phyloP scores from a whole-genome alignment of 2,113 vertebrate species.

The Hippolais icterina region DNA sequence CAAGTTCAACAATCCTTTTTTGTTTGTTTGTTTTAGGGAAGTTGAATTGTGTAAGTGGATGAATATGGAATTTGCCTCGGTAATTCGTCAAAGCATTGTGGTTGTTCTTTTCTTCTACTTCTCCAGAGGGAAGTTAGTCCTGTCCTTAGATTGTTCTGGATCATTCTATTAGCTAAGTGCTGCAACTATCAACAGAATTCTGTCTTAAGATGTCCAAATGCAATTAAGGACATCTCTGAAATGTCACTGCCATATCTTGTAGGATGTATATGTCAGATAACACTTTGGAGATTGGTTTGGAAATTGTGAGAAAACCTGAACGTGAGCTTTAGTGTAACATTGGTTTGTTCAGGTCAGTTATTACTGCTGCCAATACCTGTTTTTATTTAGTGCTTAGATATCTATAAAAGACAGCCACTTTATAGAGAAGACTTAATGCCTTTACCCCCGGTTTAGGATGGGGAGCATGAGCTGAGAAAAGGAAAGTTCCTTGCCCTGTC shows the following conservation, averaged over 20 bases:
- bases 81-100: neutral
- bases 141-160: neutral
- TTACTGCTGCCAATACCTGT: neutral
- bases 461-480: neutral
- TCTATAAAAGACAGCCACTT: neutral
- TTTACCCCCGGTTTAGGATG: neutral
- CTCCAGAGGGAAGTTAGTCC: neutral
- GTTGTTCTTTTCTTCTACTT: neutral
- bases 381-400: neutral
- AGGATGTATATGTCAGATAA: neutral
- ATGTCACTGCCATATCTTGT: neutral
- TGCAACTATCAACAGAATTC: neutral
- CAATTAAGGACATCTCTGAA: neutral
- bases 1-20: accelerated
- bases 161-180: neutral
- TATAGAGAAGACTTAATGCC: neutral
- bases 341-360: neutral
- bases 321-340: neutral
- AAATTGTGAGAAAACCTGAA: neutral
- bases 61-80: neutral
- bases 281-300: neutral
- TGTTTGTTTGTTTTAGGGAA: neutral
- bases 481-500: neutral
- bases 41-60: neutral
- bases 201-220: neutral